A percentile compares a stretch with the other conserved stretches of the same genome.
Evolutionary conservation across 2,797 vertebrate species (phyloP).

Genomic region (Sphaeramia orbicularis): DNA sequence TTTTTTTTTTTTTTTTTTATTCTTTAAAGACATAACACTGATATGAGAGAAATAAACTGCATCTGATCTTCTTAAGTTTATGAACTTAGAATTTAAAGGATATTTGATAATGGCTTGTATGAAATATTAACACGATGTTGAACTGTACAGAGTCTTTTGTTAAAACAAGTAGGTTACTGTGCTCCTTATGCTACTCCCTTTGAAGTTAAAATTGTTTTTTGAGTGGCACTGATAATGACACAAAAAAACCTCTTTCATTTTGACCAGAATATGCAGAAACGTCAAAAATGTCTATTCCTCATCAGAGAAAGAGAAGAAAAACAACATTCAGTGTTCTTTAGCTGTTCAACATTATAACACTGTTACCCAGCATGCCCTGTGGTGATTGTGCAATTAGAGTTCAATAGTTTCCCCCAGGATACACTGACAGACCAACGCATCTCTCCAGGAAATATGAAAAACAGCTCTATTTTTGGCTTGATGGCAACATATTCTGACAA

Average conservation of each 20-base stretch:
- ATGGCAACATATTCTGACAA: constrained; percentile 31
- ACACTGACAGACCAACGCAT: constrained; percentile 44
- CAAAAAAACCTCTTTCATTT: constrained; percentile 33
- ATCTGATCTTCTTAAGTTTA: background rate
- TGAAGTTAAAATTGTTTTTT: constrained; percentile 55
- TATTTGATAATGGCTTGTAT: background rate
- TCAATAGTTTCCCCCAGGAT: constrained; percentile 26
- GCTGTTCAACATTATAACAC: constrained; percentile 24
- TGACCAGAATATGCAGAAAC: constrained; percentile 18
- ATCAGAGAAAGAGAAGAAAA: background rate
- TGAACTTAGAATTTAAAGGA: background rate
- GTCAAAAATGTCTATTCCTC: constrained; percentile 18
- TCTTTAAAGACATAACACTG: too few species aligned
- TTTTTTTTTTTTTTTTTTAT: background rate
- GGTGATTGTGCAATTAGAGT: constrained; percentile 51
- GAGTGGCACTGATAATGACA: constrained; percentile 40
- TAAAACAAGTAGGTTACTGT: constrained; percentile 36
- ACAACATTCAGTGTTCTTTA: constrained; percentile 11
- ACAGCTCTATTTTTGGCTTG: constrained; percentile 46
- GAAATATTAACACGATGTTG: constrained; percentile 8
- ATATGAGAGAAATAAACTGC: too few species aligned
- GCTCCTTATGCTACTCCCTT: constrained; percentile 32
- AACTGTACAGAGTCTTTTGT: constrained; percentile 22
- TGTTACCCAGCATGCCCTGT: constrained; percentile 7
- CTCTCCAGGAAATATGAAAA: constrained; percentile 48